Base-by-base conservation (phyloP, 2,797 vertebrate species). In the Manis pentadactyla region DNA sequence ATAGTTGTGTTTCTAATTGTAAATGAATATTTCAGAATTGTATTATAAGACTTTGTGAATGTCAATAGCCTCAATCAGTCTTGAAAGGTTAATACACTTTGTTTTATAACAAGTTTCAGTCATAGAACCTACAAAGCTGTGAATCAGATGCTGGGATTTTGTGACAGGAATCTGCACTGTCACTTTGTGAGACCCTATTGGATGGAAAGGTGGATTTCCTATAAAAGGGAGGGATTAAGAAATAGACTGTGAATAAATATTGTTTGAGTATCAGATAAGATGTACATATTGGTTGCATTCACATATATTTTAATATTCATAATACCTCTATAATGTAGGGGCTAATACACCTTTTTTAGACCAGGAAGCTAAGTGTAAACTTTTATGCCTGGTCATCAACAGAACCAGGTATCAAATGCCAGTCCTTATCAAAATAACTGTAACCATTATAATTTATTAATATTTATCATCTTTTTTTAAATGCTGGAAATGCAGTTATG, bases 21-120 rank as follows among this genome's bases (percentile, higher is more conserved):
- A 85, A 95, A 34, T 90, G 78, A 93, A 55, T 12, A 59, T 73
- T 85, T 92, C 19, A 68, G 61, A 79, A 84, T 64, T 81, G 3
- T 13, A 31, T 63, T 64, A 3, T 57, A 42, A 85, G 25, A 7
- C 25, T 57, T 17, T 85, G 21, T 59, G 37, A 90, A 71, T 92
- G 34, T 53, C 59, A 66, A 4, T 19, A 71, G n/a, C 4, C 34
- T 79, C 11, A 7, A 34, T 34, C 7, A 78, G 14, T 85, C 71
- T 87, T 27, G 69, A 79, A 78, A 66, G 8, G 6, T 3, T 73
- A 29, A 73, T 55, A 9, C 2, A 66, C 4, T 75, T 83, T 57
- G 23, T 75, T 51, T 85, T 39, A 25, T 34, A 66, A 68, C 12
- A 77, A 31, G 3, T 81, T 81, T 73, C 31, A 74, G 21, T 57